Conservation (phyloP, 92 coral and sea anemone species). For the Montipora capitata region DNA sequence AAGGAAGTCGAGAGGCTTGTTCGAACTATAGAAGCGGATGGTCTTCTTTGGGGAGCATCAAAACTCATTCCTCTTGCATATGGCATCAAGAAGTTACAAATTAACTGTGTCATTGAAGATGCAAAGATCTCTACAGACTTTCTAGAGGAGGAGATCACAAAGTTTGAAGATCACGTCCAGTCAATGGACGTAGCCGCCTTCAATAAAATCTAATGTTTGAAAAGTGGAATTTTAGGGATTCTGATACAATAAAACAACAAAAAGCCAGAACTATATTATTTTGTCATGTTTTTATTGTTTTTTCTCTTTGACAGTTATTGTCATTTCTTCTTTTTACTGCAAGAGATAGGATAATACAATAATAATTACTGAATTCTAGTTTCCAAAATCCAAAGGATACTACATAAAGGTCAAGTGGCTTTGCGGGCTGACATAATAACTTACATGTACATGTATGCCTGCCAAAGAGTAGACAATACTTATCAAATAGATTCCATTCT, state of each 20-base stretch:
- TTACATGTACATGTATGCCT: no score
- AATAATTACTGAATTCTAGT: neutral
- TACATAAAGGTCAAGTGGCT: no score
- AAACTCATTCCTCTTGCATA: constrained; percentile 93
- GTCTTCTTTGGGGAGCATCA: constrained; percentile 94
- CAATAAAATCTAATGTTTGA: constrained; percentile 83
- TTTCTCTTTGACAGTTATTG: neutral
- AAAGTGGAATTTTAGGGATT: neutral
- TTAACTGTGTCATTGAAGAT: constrained; percentile 91
- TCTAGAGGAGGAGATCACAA: constrained; percentile 87
- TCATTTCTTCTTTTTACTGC: constrained; percentile 2
- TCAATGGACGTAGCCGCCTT: constrained; percentile 97
- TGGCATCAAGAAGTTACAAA: constrained; percentile 96
- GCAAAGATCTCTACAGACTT: constrained; percentile 94
- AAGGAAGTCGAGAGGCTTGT: constrained; percentile 86
- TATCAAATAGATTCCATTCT: no score
- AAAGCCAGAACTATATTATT: neutral
- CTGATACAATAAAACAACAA: neutral
- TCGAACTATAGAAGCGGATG: constrained; percentile 86
- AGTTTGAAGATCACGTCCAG: constrained; percentile 89
- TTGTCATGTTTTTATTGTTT: neutral
- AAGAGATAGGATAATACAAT: neutral
- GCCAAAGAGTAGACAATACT: no score
- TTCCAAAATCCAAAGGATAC: neutral
- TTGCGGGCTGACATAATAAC: no score